Conservation (phyloP, 2,888 invertebrate species). For the Noctua janthe region DNA sequence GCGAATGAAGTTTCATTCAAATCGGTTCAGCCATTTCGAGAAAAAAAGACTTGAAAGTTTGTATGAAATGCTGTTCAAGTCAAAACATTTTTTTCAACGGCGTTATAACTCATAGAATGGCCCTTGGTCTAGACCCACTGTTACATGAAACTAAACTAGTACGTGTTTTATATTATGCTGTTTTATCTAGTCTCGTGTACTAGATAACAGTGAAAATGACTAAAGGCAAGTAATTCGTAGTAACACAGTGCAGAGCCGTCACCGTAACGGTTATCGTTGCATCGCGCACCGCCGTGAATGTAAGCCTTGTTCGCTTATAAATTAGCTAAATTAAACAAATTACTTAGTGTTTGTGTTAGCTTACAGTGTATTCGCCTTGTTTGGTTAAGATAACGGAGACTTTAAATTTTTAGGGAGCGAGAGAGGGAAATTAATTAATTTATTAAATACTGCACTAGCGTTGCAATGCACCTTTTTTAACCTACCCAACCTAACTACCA, state of each 20-base stretch:
- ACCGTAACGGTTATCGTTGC: slow-evolving; percentile 64
- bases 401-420: not conserved
- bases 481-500: no score
- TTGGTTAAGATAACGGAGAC: not conserved
- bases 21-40: no score
- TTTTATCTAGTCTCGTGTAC: slow-evolving; percentile 14
- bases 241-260: slow-evolving; percentile 59
- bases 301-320: slow-evolving; percentile 52
- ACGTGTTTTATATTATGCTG: not conserved
- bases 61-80: no score
- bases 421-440: not conserved
- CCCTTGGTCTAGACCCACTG: no score
- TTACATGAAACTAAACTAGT: not conserved
- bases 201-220: slow-evolving; percentile 39
- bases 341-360: slow-evolving; percentile 53
- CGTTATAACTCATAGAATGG: no score
- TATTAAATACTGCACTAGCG: not conserved
- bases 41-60: no score
- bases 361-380: slow-evolving; percentile 34
- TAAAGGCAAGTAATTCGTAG: slow-evolving; percentile 56
- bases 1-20: no score
- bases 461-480: no score
- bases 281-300: slow-evolving; percentile 63
- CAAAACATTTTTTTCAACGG: no score
- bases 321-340: slow-evolving; percentile 64